phyloP scores from a whole-genome alignment of 2,888 invertebrate genomes.

The Pharmacophagus antenor region DNA sequence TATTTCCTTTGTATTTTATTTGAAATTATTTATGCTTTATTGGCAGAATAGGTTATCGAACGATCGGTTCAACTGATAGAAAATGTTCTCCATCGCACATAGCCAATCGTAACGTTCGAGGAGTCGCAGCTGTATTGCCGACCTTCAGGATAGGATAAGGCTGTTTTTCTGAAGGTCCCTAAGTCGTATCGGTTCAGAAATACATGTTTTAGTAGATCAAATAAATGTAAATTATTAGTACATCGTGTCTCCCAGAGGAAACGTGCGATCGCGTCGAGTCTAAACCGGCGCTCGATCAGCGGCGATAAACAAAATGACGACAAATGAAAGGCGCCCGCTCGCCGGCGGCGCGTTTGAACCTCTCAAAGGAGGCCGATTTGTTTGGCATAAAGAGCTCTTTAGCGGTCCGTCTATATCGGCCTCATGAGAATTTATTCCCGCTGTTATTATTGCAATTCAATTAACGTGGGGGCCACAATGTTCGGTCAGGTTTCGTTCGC shows the following conservation, averaged over 20 bases:
- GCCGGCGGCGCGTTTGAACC: conserved; percentile 64
- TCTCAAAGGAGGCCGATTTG: conserved; percentile 78
- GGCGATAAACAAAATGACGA: conserved; percentile 55
- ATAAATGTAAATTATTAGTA: neutral
- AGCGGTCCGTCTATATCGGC: conserved; percentile 59
- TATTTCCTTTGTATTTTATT: no score
- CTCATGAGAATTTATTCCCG: conserved; percentile 69
- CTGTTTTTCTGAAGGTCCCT: no score
- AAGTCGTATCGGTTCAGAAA: no score
- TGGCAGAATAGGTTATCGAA: no score
- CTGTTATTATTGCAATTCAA: conserved; percentile 78
- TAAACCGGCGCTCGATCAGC: conserved; percentile 43
- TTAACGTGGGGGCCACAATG: conserved; percentile 65
- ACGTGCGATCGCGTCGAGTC: conserved; percentile 30
- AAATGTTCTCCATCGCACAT: no score
- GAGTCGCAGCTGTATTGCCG: no score
- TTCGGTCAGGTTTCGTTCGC: conserved; percentile 58
- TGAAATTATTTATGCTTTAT: no score
- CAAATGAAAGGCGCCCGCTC: conserved; percentile 65
- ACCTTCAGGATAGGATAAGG: no score
- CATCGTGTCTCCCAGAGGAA: conserved; percentile 34
- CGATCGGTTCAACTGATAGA: no score
- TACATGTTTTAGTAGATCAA: no score
- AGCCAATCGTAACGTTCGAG: no score
- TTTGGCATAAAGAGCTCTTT: conserved; percentile 77